Evolutionary conservation across 2,888 invertebrate species (phyloP).

Genomic region (Cerastoderma edule): DNA sequence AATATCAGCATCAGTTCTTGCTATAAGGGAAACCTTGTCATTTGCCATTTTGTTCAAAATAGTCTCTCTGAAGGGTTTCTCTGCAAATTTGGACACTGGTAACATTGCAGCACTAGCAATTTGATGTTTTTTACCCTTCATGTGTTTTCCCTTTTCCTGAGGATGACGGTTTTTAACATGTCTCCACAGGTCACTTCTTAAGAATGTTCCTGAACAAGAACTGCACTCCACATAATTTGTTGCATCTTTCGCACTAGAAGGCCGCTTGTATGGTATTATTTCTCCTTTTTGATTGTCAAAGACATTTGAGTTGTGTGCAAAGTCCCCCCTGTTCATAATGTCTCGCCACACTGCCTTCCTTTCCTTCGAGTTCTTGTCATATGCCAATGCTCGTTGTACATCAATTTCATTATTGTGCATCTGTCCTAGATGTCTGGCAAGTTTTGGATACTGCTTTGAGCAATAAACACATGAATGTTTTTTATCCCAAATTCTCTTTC

Average conservation of each 20-base stretch:
- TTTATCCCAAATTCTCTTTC: slow-evolving; percentile 34
- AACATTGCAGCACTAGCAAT: slow-evolving; percentile 5
- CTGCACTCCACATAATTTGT: background rate
- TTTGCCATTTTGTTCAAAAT: slow-evolving; percentile 14
- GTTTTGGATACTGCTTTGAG: slow-evolving; percentile 22
- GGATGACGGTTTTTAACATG: slow-evolving; percentile 25
- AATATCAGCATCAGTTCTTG: slow-evolving; percentile 23
- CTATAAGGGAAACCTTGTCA: slow-evolving; percentile 23
- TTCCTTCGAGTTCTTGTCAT: slow-evolving; percentile 25
- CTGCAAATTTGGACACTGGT: background rate
- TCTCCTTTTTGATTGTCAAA: slow-evolving; percentile 14
- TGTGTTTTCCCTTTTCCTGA: too few relatives aligned
- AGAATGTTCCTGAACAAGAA: slow-evolving; percentile 16
- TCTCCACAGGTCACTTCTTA: slow-evolving; percentile 17
- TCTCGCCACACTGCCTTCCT: slow-evolving; percentile 23
- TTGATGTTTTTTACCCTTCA: slow-evolving; percentile 7
- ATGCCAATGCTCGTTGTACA: slow-evolving; percentile 29
- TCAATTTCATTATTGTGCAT: slow-evolving; percentile 22
- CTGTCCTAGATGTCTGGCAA: slow-evolving; percentile 30
- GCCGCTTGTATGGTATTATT: slow-evolving; percentile 28
- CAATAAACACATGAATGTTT: slow-evolving; percentile 27
- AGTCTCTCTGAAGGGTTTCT: background rate
- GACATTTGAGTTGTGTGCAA: slow-evolving; percentile 19
- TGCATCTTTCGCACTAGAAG: background rate
- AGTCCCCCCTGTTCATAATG: slow-evolving; percentile 32